phyloP scores from a whole-genome alignment of 2,888 invertebrate genomes.

The Pheosia tremula region DNA sequence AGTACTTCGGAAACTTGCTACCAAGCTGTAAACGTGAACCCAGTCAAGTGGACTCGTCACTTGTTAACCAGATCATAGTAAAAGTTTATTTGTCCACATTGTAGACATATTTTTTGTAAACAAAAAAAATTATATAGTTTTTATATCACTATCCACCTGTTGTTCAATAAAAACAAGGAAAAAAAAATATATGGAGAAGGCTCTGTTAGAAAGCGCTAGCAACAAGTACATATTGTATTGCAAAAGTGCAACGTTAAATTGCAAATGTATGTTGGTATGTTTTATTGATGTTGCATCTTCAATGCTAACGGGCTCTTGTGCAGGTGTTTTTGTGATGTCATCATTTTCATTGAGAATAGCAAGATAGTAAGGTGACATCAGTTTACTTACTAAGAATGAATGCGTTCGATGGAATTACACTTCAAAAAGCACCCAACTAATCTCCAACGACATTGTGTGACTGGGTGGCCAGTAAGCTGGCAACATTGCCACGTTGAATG shows the following conservation, averaged over 20 bases:
- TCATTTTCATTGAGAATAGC: not conserved
- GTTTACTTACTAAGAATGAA: not conserved
- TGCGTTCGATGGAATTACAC: not conserved
- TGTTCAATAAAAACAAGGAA: not conserved
- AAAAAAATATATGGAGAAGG: slow-evolving; percentile 3
- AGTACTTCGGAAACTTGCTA: too few species aligned
- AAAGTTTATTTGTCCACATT: too few species aligned
- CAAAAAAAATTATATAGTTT: too few species aligned
- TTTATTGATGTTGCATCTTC: slow-evolving; percentile 51
- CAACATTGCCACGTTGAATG: too few species aligned
- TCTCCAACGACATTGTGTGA: too few species aligned
- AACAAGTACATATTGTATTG: slow-evolving; percentile 37
- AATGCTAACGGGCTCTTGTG: slow-evolving; percentile 9
- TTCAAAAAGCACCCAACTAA: too few species aligned
- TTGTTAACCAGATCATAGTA: too few species aligned
- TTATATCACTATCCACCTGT: too few species aligned
- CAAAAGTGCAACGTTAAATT: slow-evolving; percentile 38
- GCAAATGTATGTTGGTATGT: slow-evolving; percentile 42
- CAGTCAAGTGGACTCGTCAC: too few species aligned
- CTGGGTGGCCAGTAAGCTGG: too few species aligned
- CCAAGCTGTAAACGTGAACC: too few species aligned
- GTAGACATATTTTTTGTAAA: too few species aligned
- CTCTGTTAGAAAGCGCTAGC: slow-evolving; percentile 11
- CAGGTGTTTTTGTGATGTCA: slow-evolving; percentile 19
- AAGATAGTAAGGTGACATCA: slow-evolving; percentile 7